phyloP scores from a whole-genome alignment of 2,797 vertebrate species.

The Sebastiscus tertius region DNA sequence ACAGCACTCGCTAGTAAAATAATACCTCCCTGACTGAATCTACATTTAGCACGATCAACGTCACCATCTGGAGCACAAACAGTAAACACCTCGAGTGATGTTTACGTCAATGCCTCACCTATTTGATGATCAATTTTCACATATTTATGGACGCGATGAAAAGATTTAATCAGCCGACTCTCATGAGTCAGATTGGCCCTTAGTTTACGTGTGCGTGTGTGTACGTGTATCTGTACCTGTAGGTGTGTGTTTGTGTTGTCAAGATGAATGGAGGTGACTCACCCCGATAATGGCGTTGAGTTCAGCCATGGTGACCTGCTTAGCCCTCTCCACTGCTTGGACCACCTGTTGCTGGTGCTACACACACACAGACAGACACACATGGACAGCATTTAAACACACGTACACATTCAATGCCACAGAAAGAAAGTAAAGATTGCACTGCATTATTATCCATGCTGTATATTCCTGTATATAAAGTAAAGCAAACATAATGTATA shows the following conservation, averaged over 20 bases:
- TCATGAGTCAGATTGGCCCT: background rate
- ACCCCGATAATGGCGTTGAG: constrained; percentile 95
- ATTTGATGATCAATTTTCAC: background rate
- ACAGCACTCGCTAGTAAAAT: background rate
- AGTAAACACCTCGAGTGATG: background rate
- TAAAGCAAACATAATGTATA: background rate
- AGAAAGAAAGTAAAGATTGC: background rate
- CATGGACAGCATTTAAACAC: constrained; percentile 22
- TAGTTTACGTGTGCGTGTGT: background rate
- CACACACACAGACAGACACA: constrained; percentile 24
- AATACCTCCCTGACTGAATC: background rate
- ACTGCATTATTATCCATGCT: background rate
- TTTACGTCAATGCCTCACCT: background rate
- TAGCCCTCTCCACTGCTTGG: constrained; percentile 86
- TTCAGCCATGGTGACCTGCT: constrained; percentile 98
- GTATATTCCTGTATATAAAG: background rate
- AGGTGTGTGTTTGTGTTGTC: constrained; percentile 5
- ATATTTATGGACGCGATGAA: background rate
- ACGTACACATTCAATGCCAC: constrained; percentile 5
- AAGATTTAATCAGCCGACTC: background rate
- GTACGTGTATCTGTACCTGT: background rate
- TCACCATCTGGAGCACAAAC: background rate
- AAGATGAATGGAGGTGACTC: constrained; percentile 74
- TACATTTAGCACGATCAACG: background rate
- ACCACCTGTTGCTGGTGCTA: constrained; percentile 83